A percentile compares a stretch with the other conserved stretches of the same genome.
Conservation (phyloP, 1,140 invertebrate genomes). For the Phymastichus coffea region DNA sequence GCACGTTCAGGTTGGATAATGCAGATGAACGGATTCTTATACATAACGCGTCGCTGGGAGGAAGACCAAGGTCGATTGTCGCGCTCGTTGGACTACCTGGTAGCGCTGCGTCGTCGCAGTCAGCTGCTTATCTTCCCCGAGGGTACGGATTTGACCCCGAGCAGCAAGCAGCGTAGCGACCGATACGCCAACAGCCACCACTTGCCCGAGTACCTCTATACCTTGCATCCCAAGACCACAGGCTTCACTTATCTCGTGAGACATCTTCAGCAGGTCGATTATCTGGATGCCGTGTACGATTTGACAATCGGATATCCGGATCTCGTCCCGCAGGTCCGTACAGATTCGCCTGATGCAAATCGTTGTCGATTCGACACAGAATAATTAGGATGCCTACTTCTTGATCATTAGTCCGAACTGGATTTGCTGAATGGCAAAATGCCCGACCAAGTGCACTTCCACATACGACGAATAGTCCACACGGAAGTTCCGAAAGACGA, state of each 20-base stretch:
- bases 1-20: constrained; percentile 87
- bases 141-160: constrained; percentile 80
- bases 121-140: constrained; percentile 84
- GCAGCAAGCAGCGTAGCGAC: constrained; percentile 71
- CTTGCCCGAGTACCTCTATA: constrained; percentile 68
- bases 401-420: constrained; percentile 56
- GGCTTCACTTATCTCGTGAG: constrained; percentile 75
- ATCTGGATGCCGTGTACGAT: constrained; percentile 76
- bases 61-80: constrained; percentile 70
- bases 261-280: constrained; percentile 65
- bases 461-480: constrained; percentile 70
- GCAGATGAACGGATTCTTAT: constrained; percentile 82
- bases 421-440: constrained; percentile 67
- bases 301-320: constrained; percentile 76
- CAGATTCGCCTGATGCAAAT: too few relatives aligned
- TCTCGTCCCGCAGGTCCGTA: constrained; percentile 60
- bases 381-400: too few relatives aligned
- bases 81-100: constrained; percentile 73
- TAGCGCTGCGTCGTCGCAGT: constrained; percentile 62
- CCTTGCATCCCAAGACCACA: constrained; percentile 83
- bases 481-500: constrained; percentile 62
- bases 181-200: constrained; percentile 71
- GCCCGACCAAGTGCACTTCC: constrained; percentile 73
- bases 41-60: constrained; percentile 80
- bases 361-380: too few relatives aligned